Base-by-base conservation (phyloP, 2,888 invertebrate genomes). In the Brassicogethes aeneus region DNA sequence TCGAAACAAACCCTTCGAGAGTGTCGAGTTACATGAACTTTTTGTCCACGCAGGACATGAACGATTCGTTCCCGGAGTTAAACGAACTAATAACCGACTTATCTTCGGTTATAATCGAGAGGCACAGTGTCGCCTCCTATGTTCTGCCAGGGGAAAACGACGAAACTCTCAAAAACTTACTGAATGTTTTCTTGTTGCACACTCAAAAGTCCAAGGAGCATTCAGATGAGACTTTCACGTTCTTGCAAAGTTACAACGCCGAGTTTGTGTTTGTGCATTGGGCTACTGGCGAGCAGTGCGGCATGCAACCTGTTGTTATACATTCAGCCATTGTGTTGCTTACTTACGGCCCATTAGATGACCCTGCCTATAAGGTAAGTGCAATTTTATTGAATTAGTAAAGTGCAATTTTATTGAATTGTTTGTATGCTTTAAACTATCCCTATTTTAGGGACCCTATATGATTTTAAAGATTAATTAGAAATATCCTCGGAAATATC, bases 51-150 rank as follows among this genome's bases (percentile, higher is more conserved):
- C 83, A 89, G 64, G 83, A 84, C 1, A 64, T 70, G 15, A 75
- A 79, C 41, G 81, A 82, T 59, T 70, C 78, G 2, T 73, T 83
- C 1, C 74, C 76, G 1, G 81, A 83, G 45, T 70, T 85, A 56
- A 73, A 80, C 34, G 83, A 83, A 53, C 69, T 85, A 36, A 80
- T 68, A 17, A 75, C 82, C 69, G 94, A 94, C 64, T 78, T 95
- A 63, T 87, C 91, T 8, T 91, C 92, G 52, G 71, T 94, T 52
- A 84, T 95, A 46, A 93, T 95, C 41, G 94, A 95, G 67, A 75
- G 95, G 13, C 85, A 85, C 47, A 86, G 87, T 3, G 85, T 95
- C 56, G 83, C 90, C 56, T 80, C 82, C 36, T 84, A 85, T 48
- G 83, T 93, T 48, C 42, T 62, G 16, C 66, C 65, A 1, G 66